Evolutionary conservation across 1,140 invertebrate genomes (phyloP).

Genomic region (Bactericera cockerelli): DNA sequence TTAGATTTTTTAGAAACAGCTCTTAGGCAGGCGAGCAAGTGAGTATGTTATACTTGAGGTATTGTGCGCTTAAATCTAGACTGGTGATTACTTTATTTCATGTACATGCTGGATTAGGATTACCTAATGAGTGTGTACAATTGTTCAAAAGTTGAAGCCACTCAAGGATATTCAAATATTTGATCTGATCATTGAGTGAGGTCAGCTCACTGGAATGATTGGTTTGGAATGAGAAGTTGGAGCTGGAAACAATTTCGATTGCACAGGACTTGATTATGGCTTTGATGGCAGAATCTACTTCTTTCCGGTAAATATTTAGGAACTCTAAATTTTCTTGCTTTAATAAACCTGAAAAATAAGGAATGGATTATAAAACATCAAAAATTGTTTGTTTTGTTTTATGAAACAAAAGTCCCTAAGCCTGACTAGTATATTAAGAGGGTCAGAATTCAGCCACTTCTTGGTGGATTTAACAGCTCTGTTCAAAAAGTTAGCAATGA

Average conservation of each 20-base stretch:
- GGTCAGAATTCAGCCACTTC: no score
- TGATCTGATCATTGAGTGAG: conserved; percentile 34
- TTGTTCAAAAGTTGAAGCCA: conserved; percentile 63
- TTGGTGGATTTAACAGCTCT: no score
- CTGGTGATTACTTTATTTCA: no score
- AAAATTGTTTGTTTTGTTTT: no score
- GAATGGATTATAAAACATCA: conserved; percentile 17
- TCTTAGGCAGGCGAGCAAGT: no score
- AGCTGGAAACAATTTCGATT: conserved; percentile 51
- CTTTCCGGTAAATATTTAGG: conserved; percentile 73
- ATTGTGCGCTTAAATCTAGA: no score
- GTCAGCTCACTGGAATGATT: conserved; percentile 32
- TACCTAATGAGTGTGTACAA: conserved; percentile 37
- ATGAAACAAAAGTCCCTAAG: no score
- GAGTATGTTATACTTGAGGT: no score
- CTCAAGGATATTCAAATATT: conserved; percentile 48
- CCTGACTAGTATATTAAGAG: no score
- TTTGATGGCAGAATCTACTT: conserved; percentile 75
- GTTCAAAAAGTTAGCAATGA: no score
- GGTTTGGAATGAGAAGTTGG: conserved; percentile 14
- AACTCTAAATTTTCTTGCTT: conserved; percentile 47
- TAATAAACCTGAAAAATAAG: conserved; percentile 34
- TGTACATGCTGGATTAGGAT: no score
- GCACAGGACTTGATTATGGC: conserved; percentile 76
- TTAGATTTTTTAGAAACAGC: no score